phyloP scores from a whole-genome alignment of 2,888 invertebrate genomes.

The Podabrus alpinus region DNA sequence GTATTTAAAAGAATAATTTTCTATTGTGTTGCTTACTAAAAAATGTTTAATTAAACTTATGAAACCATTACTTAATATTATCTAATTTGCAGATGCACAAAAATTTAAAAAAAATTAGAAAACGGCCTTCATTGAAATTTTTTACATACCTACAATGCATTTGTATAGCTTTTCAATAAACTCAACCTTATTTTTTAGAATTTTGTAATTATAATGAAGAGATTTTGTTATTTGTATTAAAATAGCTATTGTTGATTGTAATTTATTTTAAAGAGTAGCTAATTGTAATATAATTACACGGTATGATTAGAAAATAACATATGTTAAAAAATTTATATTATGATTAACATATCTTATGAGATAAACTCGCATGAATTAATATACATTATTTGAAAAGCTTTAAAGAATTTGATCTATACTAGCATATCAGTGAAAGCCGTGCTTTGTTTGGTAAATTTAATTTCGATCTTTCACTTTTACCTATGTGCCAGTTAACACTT shows the following conservation, averaged over 20 bases:
- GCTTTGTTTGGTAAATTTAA: conserved; percentile 40
- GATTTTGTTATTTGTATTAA: background rate
- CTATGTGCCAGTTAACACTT: conserved; percentile 43
- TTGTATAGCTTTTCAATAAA: background rate
- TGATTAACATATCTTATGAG: background rate
- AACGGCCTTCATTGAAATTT: background rate
- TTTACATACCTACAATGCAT: background rate
- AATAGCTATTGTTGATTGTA: background rate
- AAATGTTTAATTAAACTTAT: background rate
- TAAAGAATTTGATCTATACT: background rate
- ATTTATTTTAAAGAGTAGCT: background rate
- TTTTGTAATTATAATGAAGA: background rate
- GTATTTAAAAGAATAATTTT: background rate
- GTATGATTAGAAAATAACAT: background rate
- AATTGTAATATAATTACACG: background rate
- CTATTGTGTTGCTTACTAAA: background rate
- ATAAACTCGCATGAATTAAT: background rate
- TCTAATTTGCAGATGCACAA: background rate
- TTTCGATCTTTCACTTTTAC: conserved; percentile 48
- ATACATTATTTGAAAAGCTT: background rate
- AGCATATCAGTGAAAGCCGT: conserved; percentile 41
- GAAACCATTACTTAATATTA: background rate
- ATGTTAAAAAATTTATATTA: background rate
- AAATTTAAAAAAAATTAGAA: background rate
- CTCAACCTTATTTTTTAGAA: background rate